A percentile compares a stretch with the other conserved stretches of the same genome.
These are phyloP conservation scores for Meandrina meandrites DNA, from an alignment of 92 coral and sea anemone species.

Conservation along the genomic window DNA sequence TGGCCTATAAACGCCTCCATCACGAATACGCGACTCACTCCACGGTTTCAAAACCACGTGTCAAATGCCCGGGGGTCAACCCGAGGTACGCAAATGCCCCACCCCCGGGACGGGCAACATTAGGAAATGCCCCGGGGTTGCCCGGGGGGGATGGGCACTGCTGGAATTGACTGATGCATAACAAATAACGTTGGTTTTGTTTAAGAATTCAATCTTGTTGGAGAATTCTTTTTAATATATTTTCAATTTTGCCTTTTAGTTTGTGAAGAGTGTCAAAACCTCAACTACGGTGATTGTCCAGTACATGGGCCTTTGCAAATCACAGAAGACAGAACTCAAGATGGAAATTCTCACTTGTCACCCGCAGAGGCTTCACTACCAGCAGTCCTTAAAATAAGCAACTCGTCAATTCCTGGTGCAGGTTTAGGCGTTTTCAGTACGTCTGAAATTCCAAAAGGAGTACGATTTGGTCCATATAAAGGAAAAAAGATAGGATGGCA, in stretches of 20 bases:
- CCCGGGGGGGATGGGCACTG: no score
- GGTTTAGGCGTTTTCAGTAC: conserved; percentile 39
- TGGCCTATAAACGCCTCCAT: no score
- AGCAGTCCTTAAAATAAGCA: conserved; percentile 44
- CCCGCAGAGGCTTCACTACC: conserved; percentile 60
- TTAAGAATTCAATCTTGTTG: no score
- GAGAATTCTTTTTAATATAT: not conserved
- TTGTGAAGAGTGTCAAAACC: conserved; percentile 82
- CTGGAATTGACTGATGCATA: no score
- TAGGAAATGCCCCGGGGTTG: no score
- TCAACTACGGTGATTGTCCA: conserved; percentile 75
- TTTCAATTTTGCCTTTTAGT: conserved; percentile 21
- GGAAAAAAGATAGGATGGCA: not conserved
- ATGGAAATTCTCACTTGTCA: not conserved
- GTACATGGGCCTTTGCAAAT: conserved; percentile 62
- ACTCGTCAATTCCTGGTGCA: conserved; percentile 68
- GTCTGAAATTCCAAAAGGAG: not conserved
- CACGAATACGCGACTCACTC: no score
- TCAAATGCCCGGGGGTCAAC: no score
- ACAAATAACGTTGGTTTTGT: no score
- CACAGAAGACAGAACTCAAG: conserved; percentile 43
- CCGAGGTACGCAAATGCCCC: no score
- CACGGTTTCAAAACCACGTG: no score
- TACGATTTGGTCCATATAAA: conserved; percentile 18
- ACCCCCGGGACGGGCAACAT: no score